Conservation (phyloP, 2,888 invertebrate genomes). For the Lycaena phlaeas region DNA sequence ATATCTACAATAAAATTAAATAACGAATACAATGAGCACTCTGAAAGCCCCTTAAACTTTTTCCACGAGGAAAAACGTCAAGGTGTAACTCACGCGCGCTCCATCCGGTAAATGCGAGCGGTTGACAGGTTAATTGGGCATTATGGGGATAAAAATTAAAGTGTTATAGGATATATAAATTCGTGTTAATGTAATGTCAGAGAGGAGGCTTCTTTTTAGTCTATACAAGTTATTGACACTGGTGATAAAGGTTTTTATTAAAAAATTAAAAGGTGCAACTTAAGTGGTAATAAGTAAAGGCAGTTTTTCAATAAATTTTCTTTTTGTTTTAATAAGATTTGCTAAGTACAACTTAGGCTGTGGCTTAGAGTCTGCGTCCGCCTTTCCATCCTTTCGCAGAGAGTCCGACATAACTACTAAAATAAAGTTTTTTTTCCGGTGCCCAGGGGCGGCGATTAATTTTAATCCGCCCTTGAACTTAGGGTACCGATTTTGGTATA, state of each 20-base stretch:
- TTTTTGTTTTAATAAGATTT: no score
- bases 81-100: not conserved
- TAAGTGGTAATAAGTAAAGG: no score
- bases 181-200: not conserved
- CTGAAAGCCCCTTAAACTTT: not conserved
- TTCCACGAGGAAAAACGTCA: constrained; percentile 2
- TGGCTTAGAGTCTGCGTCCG: no score
- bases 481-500: no score
- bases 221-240: not conserved
- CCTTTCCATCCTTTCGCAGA: no score
- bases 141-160: constrained; percentile 2
- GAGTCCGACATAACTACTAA: no score
- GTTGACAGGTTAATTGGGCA: constrained; percentile 5
- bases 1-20: constrained; percentile 5
- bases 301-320: no score
- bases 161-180: constrained; percentile 1
- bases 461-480: no score
- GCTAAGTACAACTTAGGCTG: no score
- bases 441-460: no score
- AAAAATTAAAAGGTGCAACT: not conserved
- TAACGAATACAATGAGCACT: not conserved
- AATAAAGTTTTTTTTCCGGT: no score
- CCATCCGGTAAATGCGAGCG: not conserved
- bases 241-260: not conserved
- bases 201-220: not conserved